Evolutionary conservation across 1,140 invertebrate species (phyloP).

Genomic region (Oryzaephilus surinamensis): DNA sequence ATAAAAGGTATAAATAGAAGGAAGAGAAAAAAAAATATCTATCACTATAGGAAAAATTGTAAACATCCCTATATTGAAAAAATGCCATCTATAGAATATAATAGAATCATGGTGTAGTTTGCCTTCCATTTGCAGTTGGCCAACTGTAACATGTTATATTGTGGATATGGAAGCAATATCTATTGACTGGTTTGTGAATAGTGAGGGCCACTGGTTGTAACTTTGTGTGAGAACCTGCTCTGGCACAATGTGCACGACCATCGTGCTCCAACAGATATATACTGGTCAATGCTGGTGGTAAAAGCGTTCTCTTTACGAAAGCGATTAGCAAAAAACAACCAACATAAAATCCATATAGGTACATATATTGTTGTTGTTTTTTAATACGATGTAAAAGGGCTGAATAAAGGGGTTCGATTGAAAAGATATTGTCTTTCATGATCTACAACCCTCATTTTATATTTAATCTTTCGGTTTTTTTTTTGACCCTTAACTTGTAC

Average conservation of each 20-base stretch:
- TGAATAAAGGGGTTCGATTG: no score
- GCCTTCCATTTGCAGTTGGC: slow-evolving; percentile 5
- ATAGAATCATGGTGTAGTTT: slow-evolving; percentile 10
- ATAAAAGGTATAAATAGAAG: slow-evolving; percentile 4
- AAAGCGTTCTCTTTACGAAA: slow-evolving; percentile 21
- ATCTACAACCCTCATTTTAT: slow-evolving; percentile 3
- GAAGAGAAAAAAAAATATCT: slow-evolving; percentile 4
- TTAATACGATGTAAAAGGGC: neutral
- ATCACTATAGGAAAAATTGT: no score
- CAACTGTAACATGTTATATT: slow-evolving; percentile 3
- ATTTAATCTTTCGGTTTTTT: no score
- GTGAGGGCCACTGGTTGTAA: slow-evolving; percentile 11
- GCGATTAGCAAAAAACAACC: slow-evolving; percentile 16
- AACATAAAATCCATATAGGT: no score
- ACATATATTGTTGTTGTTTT: slow-evolving; percentile 11
- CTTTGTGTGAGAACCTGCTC: slow-evolving; percentile 23
- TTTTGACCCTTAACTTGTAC: no score
- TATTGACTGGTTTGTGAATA: neutral
- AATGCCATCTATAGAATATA: slow-evolving; percentile 10
- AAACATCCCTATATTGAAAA: no score
- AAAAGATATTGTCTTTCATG: slow-evolving; percentile 6
- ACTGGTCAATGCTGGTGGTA: slow-evolving; percentile 28
- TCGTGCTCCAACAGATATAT: slow-evolving; percentile 24
- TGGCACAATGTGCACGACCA: slow-evolving; percentile 19
- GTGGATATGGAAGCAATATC: neutral